These are phyloP conservation scores for Panthera leo DNA, from an alignment of 2,113 vertebrate genomes.

Conservation along the genomic window DNA sequence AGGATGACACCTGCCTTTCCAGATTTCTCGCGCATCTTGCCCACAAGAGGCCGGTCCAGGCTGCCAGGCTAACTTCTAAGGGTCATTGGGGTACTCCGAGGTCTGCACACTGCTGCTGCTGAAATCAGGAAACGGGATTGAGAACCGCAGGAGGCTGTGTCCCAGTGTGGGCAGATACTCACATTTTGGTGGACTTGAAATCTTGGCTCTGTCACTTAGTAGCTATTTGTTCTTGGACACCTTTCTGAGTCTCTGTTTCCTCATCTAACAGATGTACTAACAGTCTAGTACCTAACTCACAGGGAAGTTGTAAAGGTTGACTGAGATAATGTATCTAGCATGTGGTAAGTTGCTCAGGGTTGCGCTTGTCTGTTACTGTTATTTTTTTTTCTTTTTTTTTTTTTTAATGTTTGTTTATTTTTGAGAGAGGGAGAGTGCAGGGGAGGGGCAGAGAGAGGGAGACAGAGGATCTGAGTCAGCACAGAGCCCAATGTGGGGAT, in stretches of 20 bases:
- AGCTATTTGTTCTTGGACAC: background rate
- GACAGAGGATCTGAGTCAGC: too few species aligned
- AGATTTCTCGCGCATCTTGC: background rate
- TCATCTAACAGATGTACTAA: background rate
- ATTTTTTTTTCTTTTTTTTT: background rate
- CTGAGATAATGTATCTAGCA: background rate
- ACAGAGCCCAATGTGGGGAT: too few species aligned
- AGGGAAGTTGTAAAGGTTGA: background rate
- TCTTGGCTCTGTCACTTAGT: background rate
- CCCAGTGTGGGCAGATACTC: background rate
- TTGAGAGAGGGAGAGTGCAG: too few species aligned
- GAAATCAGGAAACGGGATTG: background rate
- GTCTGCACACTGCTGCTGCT: background rate
- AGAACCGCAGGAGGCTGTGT: background rate
- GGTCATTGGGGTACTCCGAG: background rate
- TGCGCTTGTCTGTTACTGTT: background rate
- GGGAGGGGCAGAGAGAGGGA: too few species aligned
- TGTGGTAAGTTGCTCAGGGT: background rate
- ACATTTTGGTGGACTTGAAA: background rate
- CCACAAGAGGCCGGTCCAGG: background rate
- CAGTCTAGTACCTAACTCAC: background rate
- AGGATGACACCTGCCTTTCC: background rate
- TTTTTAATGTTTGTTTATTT: too few species aligned
- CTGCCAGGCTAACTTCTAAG: background rate
- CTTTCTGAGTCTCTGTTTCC: background rate